These are phyloP conservation scores for Saccopteryx bilineata DNA, from an alignment of 2,113 vertebrate genomes.

Conservation along the genomic window DNA sequence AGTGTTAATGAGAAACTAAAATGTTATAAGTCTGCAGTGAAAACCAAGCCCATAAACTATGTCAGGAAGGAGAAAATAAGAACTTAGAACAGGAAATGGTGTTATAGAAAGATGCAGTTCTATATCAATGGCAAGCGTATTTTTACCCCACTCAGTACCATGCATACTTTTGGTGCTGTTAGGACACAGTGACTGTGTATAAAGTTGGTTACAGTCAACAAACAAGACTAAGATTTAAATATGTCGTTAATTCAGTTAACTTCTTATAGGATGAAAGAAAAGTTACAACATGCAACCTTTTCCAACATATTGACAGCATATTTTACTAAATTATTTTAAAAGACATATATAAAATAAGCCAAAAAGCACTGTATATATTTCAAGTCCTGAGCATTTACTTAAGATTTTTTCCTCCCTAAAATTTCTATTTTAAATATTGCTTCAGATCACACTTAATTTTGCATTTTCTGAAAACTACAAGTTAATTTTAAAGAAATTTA, in stretches of 20 bases:
- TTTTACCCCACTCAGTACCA: constrained; percentile 88
- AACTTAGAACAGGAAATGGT: constrained; percentile 76
- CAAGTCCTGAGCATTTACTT: constrained; percentile 63
- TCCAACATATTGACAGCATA: constrained; percentile 56
- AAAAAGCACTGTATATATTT: constrained; percentile 65
- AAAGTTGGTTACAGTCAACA: constrained; percentile 79
- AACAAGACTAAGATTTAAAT: constrained; percentile 77
- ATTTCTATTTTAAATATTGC: constrained; percentile 49
- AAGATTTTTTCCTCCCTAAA: constrained; percentile 35
- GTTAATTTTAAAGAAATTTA: constrained; percentile 59
- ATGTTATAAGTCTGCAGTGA: constrained; percentile 73
- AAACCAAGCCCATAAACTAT: constrained; percentile 76
- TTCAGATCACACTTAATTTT: constrained; percentile 41
- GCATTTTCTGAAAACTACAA: constrained; percentile 60
- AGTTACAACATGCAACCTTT: constrained; percentile 83
- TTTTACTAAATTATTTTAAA: constrained; percentile 69
- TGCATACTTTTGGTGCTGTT: constrained; percentile 86
- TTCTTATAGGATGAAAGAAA: constrained; percentile 78
- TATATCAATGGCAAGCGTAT: constrained; percentile 98
- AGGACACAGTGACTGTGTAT: constrained; percentile 83
- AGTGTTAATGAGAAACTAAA: constrained; percentile 75
- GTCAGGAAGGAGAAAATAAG: constrained; percentile 59
- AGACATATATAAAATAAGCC: constrained; percentile 65
- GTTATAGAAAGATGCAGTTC: constrained; percentile 88
- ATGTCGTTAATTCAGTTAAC: constrained; percentile 82